These are phyloP conservation scores for Brevimyrus niger DNA, from an alignment of 2,113 vertebrate species.

Conservation along the genomic window DNA sequence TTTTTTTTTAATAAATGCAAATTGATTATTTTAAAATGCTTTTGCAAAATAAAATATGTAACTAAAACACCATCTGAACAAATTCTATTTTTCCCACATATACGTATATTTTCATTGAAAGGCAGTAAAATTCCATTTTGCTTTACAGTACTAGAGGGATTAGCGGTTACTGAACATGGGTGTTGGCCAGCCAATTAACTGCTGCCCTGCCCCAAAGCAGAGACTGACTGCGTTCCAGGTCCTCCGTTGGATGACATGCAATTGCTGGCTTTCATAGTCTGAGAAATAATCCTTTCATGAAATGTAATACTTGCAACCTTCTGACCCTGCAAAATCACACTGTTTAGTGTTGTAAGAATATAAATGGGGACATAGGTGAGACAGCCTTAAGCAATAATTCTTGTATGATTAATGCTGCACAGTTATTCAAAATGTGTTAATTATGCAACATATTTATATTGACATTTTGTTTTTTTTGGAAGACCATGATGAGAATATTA, in stretches of 20 bases:
- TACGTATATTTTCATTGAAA: neutral
- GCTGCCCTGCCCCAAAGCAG: constrained; percentile 1
- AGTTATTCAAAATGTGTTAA: neutral
- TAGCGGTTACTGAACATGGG: neutral
- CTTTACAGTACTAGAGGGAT: neutral
- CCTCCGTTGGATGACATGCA: neutral
- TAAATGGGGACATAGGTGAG: neutral
- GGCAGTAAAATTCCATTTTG: neutral
- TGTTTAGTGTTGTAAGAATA: neutral
- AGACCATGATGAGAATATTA: neutral
- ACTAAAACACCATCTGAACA: neutral
- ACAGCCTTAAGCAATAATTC: neutral
- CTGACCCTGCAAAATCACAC: neutral
- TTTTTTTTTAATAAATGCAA: neutral
- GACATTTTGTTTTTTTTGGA: neutral
- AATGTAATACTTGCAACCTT: constrained; percentile 3
- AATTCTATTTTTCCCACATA: neutral
- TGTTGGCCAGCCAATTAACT: neutral
- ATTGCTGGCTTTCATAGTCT: neutral
- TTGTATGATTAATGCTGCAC: neutral
- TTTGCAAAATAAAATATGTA: neutral
- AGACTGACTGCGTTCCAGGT: neutral
- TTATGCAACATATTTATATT: neutral
- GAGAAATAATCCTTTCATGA: neutral
- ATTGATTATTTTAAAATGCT: neutral